Evolutionary conservation across 2,888 invertebrate species (phyloP), one percentile per base, ranked within the genome.

Genomic region (Linnaemya tessellans): DNA sequence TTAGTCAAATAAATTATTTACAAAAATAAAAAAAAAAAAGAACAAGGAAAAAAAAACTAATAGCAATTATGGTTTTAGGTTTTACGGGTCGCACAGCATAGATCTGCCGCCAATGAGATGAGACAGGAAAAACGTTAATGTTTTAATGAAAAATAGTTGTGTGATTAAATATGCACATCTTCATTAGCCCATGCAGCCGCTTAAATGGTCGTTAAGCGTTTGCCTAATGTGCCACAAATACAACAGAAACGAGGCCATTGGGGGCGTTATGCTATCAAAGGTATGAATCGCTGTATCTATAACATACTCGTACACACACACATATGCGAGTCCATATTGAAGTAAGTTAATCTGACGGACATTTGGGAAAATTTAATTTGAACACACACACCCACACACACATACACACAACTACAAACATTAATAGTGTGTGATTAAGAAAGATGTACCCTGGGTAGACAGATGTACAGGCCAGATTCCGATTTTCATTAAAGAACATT

Each of bases 101-200:
- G 30, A 30, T 30, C n/a, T 22, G 20, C 18, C 15, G 41, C 11
- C 18, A 25, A 41, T 41, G 35, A 20, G n/a, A 10, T 8, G 5
- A 13, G 20, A 13, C 22, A 7, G 30, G 56, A 18, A 15, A 60
- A 58, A 58, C 25, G n/a, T 56, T 10, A 49, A 80, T 3, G 22
- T 18, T 65, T 49, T 65, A 73, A 65, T 73, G 43, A 56, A 73
- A 56, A 73, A 49, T 35, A 54, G 25, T 77, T 38, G 35, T 54
- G 7, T 25, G 38, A 71, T 82, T 64, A 74, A 82, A 71, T 70
- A 85, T 85, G 84, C 74, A 85, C 84, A 82, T 62, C 79, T 82
- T 85, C 68, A 85, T 85, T 85, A 85, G 75, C 18, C 38, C 56
- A 65, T 74, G 74, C 81, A 79, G 70, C 84, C 79, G 70, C 82